These are phyloP conservation scores for Pogonocherus hispidulus DNA, from an alignment of 2,888 invertebrate species.

Conservation along the genomic window DNA sequence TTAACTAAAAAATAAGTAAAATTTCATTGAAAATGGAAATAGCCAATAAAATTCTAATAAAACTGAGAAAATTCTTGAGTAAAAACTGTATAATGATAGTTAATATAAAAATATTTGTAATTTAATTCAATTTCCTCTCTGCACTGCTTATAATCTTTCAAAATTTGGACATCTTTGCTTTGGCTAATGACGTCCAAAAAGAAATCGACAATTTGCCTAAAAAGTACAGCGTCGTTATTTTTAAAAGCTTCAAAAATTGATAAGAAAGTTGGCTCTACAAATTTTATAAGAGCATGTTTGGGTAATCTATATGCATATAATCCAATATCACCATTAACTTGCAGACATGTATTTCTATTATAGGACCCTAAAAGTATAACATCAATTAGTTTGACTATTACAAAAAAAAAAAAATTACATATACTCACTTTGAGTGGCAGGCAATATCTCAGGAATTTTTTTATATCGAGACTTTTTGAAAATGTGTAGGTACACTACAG, in stretches of 20 bases:
- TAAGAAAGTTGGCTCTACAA: constrained; percentile 69
- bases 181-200: constrained; percentile 68
- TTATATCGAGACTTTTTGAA: constrained; percentile 80
- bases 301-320: constrained; percentile 69
- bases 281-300: constrained; percentile 68
- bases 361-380: constrained; percentile 59
- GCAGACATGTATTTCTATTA: constrained; percentile 71
- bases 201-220: constrained; percentile 72
- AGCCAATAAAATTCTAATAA: no score
- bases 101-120: no score
- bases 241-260: constrained; percentile 69
- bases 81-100: no score
- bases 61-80: no score
- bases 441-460: constrained; percentile 76
- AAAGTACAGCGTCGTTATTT: constrained; percentile 67
- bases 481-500: constrained; percentile 81
- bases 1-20: constrained; percentile 54
- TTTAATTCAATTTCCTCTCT: constrained; percentile 61
- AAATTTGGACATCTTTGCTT: constrained; percentile 59
- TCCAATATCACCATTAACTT: constrained; percentile 72
- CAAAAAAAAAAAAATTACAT: constrained; percentile 9
- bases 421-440: constrained; percentile 73
- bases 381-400: not conserved
- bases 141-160: constrained; percentile 60
- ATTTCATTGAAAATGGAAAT: no score